Evolutionary conservation across 2,113 vertebrate species (phyloP).

Genomic region (Sakesphorus luctuosus): DNA sequence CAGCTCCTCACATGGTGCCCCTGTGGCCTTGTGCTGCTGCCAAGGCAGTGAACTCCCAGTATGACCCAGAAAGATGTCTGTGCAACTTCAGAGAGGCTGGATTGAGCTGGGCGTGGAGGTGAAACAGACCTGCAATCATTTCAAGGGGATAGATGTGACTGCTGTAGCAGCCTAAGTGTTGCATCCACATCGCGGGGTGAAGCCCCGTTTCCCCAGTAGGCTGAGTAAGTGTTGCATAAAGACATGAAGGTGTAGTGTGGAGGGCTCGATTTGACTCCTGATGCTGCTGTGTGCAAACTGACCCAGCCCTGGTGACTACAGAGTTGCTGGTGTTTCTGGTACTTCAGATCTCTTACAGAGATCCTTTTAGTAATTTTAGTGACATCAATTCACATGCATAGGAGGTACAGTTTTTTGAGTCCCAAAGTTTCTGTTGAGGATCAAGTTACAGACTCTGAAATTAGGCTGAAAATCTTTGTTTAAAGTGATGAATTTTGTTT

Average conservation of each 20-base stretch:
- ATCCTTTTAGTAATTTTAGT: not conserved
- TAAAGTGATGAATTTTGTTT: not conserved
- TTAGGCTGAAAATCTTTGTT: not conserved
- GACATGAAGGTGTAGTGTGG: not conserved
- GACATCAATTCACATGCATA: not conserved
- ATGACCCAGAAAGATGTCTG: accelerated
- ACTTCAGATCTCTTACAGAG: not conserved
- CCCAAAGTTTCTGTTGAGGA: not conserved
- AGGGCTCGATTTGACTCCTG: not conserved
- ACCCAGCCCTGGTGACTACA: not conserved
- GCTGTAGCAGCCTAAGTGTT: not conserved
- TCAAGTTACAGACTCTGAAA: not conserved
- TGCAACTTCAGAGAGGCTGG: not conserved
- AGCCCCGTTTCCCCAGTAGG: not conserved
- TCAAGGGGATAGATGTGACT: not conserved
- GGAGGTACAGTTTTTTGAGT: not conserved
- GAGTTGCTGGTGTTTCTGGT: not conserved
- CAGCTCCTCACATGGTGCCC: not conserved
- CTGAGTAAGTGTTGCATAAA: not conserved
- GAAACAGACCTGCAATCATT: not conserved
- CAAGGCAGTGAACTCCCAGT: not conserved
- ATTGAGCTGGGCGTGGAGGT: not conserved
- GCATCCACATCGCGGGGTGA: accelerated
- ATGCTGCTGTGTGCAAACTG: not conserved
- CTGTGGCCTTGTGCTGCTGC: not conserved